Evolutionary conservation across 1,140 invertebrate species (phyloP).

Genomic region (Neoseiulus cucumeris): DNA sequence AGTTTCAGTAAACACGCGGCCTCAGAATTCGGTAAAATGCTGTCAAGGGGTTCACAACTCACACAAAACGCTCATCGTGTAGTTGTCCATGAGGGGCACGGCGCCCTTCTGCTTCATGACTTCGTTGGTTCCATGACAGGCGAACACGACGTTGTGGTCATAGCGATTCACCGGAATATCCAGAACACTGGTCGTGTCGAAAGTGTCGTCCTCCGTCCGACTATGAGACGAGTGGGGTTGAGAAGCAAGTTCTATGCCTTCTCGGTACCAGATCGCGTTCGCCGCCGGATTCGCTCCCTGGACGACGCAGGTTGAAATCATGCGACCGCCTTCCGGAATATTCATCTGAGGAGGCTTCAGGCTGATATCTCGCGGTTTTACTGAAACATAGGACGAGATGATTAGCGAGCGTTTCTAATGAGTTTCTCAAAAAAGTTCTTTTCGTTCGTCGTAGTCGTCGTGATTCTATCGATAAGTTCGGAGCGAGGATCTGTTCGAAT

Average conservation of each 20-base stretch:
- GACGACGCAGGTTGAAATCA: slow-evolving; percentile 50
- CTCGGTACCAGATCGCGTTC: slow-evolving; percentile 60
- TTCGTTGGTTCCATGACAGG: slow-evolving; percentile 20
- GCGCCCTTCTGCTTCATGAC: slow-evolving; percentile 18
- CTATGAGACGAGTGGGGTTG: not conserved
- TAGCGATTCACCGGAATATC: slow-evolving; percentile 17
- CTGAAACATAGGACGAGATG: slow-evolving; percentile 14
- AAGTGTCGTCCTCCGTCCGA: slow-evolving; percentile 16
- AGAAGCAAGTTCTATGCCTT: slow-evolving; percentile 31
- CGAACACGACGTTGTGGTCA: slow-evolving; percentile 19
- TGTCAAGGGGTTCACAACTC: slow-evolving; percentile 13
- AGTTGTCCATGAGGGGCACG: slow-evolving; percentile 17
- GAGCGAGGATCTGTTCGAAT: no score
- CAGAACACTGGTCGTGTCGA: slow-evolving; percentile 15
- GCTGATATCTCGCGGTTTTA: slow-evolving; percentile 15
- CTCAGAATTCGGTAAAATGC: no score
- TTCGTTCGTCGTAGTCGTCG: no score
- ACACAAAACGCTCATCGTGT: slow-evolving; percentile 18
- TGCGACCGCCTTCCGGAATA: slow-evolving; percentile 50
- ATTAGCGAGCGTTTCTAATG: not conserved
- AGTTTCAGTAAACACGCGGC: no score
- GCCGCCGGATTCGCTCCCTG: slow-evolving; percentile 56
- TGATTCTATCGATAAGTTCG: no score
- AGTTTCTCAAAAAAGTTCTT: no score
- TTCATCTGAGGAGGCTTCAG: slow-evolving; percentile 29